phyloP scores from a whole-genome alignment of 2,888 invertebrate species.

The Nasonovia ribisnigri region DNA sequence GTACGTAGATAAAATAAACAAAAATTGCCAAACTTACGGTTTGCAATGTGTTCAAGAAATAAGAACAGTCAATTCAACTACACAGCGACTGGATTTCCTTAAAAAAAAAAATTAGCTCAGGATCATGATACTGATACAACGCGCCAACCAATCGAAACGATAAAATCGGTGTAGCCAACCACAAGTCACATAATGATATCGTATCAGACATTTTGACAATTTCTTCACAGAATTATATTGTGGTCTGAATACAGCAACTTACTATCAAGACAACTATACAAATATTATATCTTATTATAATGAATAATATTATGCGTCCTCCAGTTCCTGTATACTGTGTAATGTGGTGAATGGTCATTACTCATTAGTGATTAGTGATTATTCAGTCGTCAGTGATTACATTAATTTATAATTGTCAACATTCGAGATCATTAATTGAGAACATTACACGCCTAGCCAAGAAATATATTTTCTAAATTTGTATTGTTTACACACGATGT shows the following conservation, averaged over 20 bases:
- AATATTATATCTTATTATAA: too few species aligned
- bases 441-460: neutral
- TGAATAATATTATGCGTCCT: too few species aligned
- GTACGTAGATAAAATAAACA: conserved; percentile 60
- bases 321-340: neutral
- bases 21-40: neutral
- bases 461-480: neutral
- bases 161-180: conserved; percentile 29
- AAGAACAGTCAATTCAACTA: neutral
- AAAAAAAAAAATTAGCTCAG: neutral
- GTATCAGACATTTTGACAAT: neutral
- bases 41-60: neutral
- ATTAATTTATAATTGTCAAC: neutral
- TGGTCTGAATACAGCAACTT: too few species aligned
- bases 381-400: neutral
- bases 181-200: neutral
- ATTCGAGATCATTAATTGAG: neutral
- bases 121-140: conserved; percentile 31
- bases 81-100: neutral
- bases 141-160: conserved; percentile 27
- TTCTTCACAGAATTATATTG: neutral
- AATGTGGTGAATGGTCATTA: neutral
- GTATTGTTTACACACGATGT: neutral
- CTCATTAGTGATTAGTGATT: neutral
- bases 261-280: too few species aligned